Conservation (phyloP, 2,797 vertebrate genomes). For the Monodelphis domestica region DNA sequence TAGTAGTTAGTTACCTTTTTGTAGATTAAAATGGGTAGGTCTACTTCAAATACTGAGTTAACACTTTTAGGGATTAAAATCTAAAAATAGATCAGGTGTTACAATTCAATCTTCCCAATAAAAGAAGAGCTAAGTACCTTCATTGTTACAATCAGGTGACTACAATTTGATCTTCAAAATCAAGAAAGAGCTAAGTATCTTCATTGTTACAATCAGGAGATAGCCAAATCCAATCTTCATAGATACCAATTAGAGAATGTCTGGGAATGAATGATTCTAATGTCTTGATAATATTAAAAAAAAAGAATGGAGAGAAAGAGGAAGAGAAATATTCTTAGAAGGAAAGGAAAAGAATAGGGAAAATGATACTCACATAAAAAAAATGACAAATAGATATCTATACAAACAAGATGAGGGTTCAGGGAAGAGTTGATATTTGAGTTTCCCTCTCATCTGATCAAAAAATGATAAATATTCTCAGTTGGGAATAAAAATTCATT, state of each 20-base stretch:
- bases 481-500: background rate
- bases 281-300: background rate
- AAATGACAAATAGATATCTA: background rate
- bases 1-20: too few relatives aligned
- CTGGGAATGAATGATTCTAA: background rate
- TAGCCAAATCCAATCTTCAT: too few relatives aligned
- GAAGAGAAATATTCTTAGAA: background rate
- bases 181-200: too few relatives aligned
- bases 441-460: background rate
- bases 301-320: background rate
- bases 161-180: too few relatives aligned
- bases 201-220: too few relatives aligned
- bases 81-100: too few relatives aligned
- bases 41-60: too few relatives aligned
- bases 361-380: background rate
- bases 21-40: too few relatives aligned
- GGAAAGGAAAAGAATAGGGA: background rate
- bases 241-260: background rate
- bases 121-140: too few relatives aligned
- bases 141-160: too few relatives aligned
- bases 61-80: too few relatives aligned
- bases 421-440: background rate
- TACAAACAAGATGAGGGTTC: background rate
- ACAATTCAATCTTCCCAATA: too few relatives aligned
- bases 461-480: background rate